These are phyloP conservation scores for Flexamia atlantica DNA, from an alignment of 2,888 invertebrate genomes.

Conservation along the genomic window DNA sequence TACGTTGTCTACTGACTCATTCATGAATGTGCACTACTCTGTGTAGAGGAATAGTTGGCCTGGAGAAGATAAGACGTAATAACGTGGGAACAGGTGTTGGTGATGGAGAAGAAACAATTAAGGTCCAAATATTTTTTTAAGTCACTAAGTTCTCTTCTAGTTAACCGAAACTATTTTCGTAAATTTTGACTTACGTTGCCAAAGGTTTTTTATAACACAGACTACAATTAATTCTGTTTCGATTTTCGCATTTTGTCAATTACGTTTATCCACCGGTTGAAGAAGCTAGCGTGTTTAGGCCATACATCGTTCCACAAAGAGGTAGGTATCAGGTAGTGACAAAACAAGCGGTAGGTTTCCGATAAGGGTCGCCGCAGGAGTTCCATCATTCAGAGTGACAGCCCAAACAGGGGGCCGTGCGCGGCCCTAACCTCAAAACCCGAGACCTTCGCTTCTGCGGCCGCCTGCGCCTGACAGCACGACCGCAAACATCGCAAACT, in stretches of 20 bases:
- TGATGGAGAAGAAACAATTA: too few relatives aligned
- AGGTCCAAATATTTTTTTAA: too few relatives aligned
- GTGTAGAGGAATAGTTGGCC: too few relatives aligned
- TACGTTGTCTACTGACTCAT: neutral
- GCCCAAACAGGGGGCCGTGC: constrained; percentile 26
- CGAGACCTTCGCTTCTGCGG: constrained; percentile 14
- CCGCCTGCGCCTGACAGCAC: neutral
- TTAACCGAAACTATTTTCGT: too few relatives aligned
- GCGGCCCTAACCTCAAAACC: constrained; percentile 40
- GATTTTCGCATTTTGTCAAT: too few relatives aligned
- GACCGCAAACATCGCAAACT: constrained; percentile 7
- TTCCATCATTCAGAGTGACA: neutral
- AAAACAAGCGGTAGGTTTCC: neutral
- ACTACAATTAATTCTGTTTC: too few relatives aligned
- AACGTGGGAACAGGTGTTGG: too few relatives aligned
- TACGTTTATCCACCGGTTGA: neutral
- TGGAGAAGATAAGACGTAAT: too few relatives aligned
- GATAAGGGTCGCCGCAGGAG: constrained; percentile 14
- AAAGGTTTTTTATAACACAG: too few relatives aligned
- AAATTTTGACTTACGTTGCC: too few relatives aligned
- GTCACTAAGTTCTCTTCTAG: too few relatives aligned
- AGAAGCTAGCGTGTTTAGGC: neutral
- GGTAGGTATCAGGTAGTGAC: constrained; percentile 13
- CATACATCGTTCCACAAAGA: neutral
- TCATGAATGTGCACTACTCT: neutral